Base-by-base conservation (phyloP, 2,888 invertebrate species). In the Nemotelus nigrinus region DNA sequence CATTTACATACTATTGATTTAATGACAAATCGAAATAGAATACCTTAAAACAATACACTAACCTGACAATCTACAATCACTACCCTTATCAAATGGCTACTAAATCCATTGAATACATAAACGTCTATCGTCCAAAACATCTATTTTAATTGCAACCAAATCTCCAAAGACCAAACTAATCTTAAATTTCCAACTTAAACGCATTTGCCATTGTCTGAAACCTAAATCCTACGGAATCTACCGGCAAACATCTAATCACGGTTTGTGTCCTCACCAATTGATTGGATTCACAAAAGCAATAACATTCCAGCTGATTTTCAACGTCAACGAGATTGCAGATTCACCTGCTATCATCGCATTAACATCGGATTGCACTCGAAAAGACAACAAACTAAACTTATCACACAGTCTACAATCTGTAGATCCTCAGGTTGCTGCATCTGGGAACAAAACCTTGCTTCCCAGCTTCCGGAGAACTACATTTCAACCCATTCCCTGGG, bases 331-430 rank as follows among this genome's bases (percentile, higher is more conserved):
- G 41, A 43, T 43, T 41, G 7, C 70, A 65, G 41, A 55, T 63
- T 43, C 41, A 63, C 53, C 55, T 43, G 70, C 43, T 39, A 70
- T 70, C 55, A 70, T 70, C 70, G 55, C 70, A 55, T 70, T 39
- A 70, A 70, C 70, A 70, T 10, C 53, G 10, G 41, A 55, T 39
- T 70, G 70, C 53, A 70, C 70, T 70, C 55, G 70, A 55, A 39
- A 41, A 53, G 47, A 53, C 70, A 70, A 70, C 70, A 55, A 70
- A 55, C 55, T 8, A 53, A 10, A 25, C 68, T 55, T 43, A 70
- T 8, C 70, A 53, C 50, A 50, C n/a, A 70, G 25, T 55, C 41
- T 2, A 53, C 50, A 41, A 39, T 41, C 68, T 48, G 50, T 0
- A 7, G 55, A 50, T 50, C 53, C 53, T 70, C 53, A 55, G 43